These are phyloP conservation scores for Enteromius thamalakanensis DNA, from an alignment of 2,797 vertebrate species.

Conservation along the genomic window DNA sequence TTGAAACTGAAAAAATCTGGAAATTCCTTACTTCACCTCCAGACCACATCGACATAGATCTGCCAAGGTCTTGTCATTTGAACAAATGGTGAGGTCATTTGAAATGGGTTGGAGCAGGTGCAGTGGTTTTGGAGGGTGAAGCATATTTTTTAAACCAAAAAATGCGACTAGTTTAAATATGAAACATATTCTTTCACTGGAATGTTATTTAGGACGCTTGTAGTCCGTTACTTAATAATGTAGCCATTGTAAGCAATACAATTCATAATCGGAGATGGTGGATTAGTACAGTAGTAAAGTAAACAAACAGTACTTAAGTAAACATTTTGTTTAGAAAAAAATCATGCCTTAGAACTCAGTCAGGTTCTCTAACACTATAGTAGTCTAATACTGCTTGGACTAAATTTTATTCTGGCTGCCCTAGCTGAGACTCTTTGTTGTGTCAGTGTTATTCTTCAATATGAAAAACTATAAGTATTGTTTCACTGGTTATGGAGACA, in stretches of 20 bases:
- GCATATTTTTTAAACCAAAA: not conserved
- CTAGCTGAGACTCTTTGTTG: not conserved
- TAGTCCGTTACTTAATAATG: not conserved
- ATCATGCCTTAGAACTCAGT: not conserved
- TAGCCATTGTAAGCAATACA: not conserved
- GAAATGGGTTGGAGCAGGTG: conserved; percentile 15
- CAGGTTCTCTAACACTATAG: not conserved
- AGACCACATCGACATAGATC: conserved; percentile 9
- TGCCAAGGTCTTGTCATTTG: conserved; percentile 45
- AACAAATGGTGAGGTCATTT: conserved; percentile 40
- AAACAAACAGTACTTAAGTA: not conserved
- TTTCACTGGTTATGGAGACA: conserved; percentile 35
- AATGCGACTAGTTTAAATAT: not conserved
- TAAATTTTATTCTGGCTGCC: not conserved
- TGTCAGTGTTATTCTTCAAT: conserved; percentile 33
- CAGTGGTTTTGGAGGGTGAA: conserved; percentile 6
- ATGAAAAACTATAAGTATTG: conserved; percentile 16
- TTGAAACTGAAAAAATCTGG: not conserved
- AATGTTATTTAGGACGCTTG: not conserved
- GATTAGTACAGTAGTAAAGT: too few relatives aligned
- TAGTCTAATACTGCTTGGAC: not conserved
- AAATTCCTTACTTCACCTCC: conserved; percentile 29
- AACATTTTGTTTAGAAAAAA: not conserved
- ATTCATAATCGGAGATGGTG: not conserved
- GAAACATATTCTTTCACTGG: not conserved